Conservation (phyloP, 2,113 vertebrate genomes). For the Malurus elegans region DNA sequence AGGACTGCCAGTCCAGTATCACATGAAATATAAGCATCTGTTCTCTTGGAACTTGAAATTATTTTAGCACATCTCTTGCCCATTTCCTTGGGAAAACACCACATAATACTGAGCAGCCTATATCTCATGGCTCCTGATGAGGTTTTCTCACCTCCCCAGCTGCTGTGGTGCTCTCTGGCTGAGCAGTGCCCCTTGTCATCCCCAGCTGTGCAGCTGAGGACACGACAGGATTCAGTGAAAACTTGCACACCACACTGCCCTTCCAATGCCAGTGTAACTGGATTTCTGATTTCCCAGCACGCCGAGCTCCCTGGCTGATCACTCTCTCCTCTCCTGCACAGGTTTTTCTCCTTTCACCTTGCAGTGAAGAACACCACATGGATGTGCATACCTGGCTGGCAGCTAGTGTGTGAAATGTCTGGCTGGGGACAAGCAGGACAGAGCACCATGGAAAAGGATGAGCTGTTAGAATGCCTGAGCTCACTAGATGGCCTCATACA, state of each 20-base stretch:
- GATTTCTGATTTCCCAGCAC: not conserved
- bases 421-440: too few species aligned
- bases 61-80: not conserved
- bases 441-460: fast-evolving
- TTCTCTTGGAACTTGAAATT: not conserved
- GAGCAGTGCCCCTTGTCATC: not conserved
- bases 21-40: not conserved
- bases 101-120: not conserved
- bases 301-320: not conserved
- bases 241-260: fast-evolving
- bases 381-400: not conserved
- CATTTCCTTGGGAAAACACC: not conserved
- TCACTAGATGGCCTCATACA: constrained; percentile 66
- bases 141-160: not conserved
- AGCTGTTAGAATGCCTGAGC: not conserved
- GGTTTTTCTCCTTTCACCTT: not conserved
- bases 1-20: not conserved
- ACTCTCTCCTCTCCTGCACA: not conserved
- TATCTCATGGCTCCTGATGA: not conserved
- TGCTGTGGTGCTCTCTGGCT: not conserved
- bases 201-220: not conserved
- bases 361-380: not conserved
- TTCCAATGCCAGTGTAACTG: not conserved
- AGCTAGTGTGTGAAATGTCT: not conserved
- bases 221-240: fast-evolving